phyloP scores from a whole-genome alignment of 53 echinoderm and acorn worm genomes.

The Mesocentrotus franciscanus region DNA sequence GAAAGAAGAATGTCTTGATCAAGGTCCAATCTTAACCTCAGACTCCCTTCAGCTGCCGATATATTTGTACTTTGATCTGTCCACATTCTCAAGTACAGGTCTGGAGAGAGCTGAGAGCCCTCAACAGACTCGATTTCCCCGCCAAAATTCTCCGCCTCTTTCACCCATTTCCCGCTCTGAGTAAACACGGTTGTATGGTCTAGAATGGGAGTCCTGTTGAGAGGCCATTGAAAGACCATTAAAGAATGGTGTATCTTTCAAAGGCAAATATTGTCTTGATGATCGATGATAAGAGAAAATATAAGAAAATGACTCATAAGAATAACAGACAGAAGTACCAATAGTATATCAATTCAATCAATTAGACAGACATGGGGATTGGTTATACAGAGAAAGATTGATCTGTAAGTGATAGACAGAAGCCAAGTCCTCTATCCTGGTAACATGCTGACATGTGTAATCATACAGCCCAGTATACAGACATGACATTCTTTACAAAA shows the following conservation, averaged over 20 bases:
- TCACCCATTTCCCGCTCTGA: neutral
- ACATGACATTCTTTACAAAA: neutral
- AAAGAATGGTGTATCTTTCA: slow-evolving; percentile 44
- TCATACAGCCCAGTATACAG: neutral
- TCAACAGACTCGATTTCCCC: neutral
- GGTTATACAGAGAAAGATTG: neutral
- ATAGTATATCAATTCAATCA: neutral
- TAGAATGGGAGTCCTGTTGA: neutral
- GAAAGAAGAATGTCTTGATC: slow-evolving; percentile 9
- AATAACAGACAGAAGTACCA: neutral
- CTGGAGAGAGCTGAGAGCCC: neutral
- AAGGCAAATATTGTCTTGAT: slow-evolving; percentile 5
- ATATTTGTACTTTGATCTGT: slow-evolving; percentile 34
- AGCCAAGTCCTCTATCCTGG: neutral
- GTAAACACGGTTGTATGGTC: neutral
- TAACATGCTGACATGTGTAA: neutral
- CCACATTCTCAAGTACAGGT: neutral
- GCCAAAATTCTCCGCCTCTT: slow-evolving; percentile 24
- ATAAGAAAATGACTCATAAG: slow-evolving; percentile 32
- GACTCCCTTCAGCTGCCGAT: slow-evolving; percentile 27
- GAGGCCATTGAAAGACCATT: slow-evolving; percentile 13
- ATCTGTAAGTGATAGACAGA: neutral
- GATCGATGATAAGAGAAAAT: slow-evolving; percentile 35
- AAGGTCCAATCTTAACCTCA: neutral
- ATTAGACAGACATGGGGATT: neutral